These are phyloP conservation scores for Nematopogon swammerdamellus DNA, from an alignment of 2,888 invertebrate species.

Conservation along the genomic window DNA sequence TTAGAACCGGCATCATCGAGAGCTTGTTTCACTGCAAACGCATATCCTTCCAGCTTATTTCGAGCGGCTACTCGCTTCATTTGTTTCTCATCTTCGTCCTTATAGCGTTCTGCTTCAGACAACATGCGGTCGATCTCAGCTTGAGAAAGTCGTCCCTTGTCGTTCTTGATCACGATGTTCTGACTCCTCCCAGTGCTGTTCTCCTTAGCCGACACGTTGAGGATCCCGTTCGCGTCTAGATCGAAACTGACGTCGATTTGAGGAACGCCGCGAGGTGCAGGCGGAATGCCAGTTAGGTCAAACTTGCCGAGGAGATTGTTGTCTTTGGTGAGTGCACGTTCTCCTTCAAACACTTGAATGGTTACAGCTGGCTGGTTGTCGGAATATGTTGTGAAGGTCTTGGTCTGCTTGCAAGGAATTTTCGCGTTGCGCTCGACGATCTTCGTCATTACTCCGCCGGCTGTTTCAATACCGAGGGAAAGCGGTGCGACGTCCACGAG, in stretches of 20 bases:
- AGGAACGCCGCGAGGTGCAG: too few species aligned
- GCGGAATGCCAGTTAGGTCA: too few species aligned
- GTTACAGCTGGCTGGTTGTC: constrained; percentile 72
- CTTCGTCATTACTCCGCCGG: constrained; percentile 66
- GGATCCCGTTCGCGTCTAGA: constrained; percentile 55
- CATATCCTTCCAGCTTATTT: constrained; percentile 68
- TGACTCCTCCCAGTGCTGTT: constrained; percentile 47
- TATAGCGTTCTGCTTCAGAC: too few species aligned
- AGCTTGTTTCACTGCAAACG: constrained; percentile 33
- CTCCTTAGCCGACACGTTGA: constrained; percentile 69
- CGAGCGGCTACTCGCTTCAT: too few species aligned
- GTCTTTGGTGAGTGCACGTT: too few species aligned
- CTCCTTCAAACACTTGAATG: too few species aligned
- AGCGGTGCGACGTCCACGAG: too few species aligned
- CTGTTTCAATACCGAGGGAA: too few species aligned
- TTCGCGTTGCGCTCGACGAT: constrained; percentile 67
- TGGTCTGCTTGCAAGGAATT: constrained; percentile 60
- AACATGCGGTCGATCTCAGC: too few species aligned
- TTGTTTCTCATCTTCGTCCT: constrained; percentile 66
- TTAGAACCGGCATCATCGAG: constrained; percentile 54
- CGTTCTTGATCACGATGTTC: too few species aligned
- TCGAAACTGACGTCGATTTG: too few species aligned
- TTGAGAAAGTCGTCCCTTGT: too few species aligned
- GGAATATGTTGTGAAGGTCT: constrained; percentile 68
- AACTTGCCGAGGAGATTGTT: constrained; percentile 32